These are phyloP conservation scores for Spongilla lacustris DNA, from an alignment of 37 sponge, comb jelly and placozoan genomes.

Conservation along the genomic window DNA sequence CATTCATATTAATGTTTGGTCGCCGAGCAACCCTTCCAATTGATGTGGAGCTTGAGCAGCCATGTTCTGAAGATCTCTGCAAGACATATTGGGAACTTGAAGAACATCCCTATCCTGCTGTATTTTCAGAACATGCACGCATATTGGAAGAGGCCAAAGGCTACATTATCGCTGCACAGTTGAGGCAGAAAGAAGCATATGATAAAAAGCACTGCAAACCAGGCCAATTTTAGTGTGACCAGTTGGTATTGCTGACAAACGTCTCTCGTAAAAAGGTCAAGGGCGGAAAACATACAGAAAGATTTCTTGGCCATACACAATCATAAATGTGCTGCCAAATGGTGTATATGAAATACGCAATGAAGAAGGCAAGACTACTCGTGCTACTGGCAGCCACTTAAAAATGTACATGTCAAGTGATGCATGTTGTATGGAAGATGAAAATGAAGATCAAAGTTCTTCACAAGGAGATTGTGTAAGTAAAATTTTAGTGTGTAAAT, in stretches of 20 bases:
- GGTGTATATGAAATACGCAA: no score
- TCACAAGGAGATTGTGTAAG: no score
- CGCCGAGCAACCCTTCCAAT: constrained; percentile 63
- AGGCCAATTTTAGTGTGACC: constrained; percentile 20
- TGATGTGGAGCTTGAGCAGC: constrained; percentile 42
- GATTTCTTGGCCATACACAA: constrained; percentile 24
- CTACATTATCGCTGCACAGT: constrained; percentile 69
- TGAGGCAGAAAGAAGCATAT: constrained; percentile 72
- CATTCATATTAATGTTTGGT: constrained; percentile 74
- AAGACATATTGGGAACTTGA: neutral
- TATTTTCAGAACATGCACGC: neutral
- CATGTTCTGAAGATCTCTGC: constrained; percentile 7
- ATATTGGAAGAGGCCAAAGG: constrained; percentile 53
- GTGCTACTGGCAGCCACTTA: no score
- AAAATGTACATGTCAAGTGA: no score
- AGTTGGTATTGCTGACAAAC: constrained; percentile 63
- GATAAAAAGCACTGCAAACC: constrained; percentile 68
- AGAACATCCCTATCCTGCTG: neutral
- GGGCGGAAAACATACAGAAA: constrained; percentile 62
- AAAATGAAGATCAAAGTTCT: no score
- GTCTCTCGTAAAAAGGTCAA: constrained; percentile 63
- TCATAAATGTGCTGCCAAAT: no score
- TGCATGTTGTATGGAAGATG: no score
- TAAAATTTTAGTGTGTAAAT: no score
- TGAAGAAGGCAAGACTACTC: no score